phyloP scores from a whole-genome alignment of 2,113 vertebrate genomes.

The Chauna torquata region DNA sequence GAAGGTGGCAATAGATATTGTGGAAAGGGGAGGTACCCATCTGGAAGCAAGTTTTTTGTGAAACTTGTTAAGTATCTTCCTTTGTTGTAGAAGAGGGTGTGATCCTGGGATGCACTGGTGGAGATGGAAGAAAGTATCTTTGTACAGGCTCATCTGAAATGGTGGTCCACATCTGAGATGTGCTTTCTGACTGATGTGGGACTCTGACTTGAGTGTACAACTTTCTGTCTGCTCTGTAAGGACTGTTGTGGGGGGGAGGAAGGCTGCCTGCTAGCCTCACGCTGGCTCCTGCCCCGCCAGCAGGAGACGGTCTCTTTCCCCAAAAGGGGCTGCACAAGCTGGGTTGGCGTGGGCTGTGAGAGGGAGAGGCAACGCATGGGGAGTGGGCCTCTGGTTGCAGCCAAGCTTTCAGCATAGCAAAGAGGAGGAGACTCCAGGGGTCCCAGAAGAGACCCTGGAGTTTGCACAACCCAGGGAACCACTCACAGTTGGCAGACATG shows the following conservation, averaged over 20 bases:
- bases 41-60: neutral
- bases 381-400: too few species aligned
- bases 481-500: too few species aligned
- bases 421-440: neutral
- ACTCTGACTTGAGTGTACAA: accelerated
- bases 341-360: neutral
- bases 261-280: neutral
- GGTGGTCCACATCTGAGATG: neutral
- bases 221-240: neutral
- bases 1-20: neutral
- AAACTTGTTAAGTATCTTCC: neutral
- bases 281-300: neutral
- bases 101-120: neutral
- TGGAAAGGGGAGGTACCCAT: neutral
- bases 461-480: too few species aligned
- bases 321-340: neutral
- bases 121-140: neutral
- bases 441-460: neutral
- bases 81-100: neutral
- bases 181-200: neutral
- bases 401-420: neutral
- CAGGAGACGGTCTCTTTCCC: neutral
- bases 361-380: neutral
- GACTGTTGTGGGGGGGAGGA: accelerated
- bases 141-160: neutral